Conservation (phyloP, 2,113 vertebrate genomes). For the Centropus unirufus region DNA sequence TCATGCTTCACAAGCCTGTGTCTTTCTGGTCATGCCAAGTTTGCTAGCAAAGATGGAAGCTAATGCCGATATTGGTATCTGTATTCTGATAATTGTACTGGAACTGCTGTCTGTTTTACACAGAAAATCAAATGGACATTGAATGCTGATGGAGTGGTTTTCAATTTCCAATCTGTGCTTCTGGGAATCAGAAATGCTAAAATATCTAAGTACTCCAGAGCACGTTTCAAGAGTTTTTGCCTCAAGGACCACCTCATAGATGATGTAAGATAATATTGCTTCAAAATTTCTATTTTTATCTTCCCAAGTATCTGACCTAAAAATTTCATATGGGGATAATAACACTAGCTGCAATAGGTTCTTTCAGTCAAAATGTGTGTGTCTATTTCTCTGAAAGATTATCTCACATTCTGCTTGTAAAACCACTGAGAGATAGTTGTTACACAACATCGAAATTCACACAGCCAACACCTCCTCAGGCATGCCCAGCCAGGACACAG, state of each 20-base stretch:
- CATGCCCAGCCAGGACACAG: background rate
- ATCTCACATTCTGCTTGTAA: background rate
- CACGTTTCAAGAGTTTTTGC: slow-evolving; percentile 38
- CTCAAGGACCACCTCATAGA: slow-evolving; percentile 3
- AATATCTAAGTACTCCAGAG: background rate
- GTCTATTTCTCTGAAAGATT: background rate
- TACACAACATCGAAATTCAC: background rate
- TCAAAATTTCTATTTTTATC: slow-evolving; percentile 13
- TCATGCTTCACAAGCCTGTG: background rate
- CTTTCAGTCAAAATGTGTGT: background rate
- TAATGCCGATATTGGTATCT: background rate
- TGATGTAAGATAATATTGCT: slow-evolving; percentile 18
- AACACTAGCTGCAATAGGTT: background rate
- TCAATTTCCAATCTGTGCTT: slow-evolving; percentile 20
- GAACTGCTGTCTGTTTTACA: slow-evolving; percentile 14
- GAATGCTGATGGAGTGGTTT: background rate
- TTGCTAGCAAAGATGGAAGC: background rate
- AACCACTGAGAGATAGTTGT: background rate
- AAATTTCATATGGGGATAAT: slow-evolving; percentile 11
- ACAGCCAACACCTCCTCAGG: background rate
- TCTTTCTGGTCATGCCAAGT: background rate
- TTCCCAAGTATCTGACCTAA: slow-evolving; percentile 35
- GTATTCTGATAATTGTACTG: background rate
- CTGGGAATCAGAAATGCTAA: slow-evolving; percentile 27
- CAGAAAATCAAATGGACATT: background rate